Evolutionary conservation across 2,797 vertebrate species (phyloP).

Genomic region (Taenioides sp.): DNA sequence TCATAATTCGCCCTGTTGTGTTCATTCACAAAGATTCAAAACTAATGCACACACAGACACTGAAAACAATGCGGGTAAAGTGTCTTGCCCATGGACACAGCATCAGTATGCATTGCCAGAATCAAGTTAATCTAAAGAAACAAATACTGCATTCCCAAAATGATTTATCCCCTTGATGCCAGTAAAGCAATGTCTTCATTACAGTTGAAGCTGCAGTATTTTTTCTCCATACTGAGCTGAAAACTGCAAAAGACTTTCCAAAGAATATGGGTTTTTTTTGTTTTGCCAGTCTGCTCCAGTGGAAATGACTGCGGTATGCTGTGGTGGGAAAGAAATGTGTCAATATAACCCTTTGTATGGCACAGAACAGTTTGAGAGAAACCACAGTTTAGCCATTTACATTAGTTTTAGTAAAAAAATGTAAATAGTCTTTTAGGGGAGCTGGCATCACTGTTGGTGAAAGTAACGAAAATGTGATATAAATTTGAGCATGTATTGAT

Average conservation of each 20-base stretch:
- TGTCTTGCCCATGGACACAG: too few relatives aligned
- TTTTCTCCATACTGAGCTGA: not conserved
- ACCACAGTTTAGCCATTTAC: not conserved
- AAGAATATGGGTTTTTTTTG: constrained; percentile 13
- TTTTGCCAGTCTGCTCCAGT: constrained; percentile 9
- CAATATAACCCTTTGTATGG: constrained; percentile 15
- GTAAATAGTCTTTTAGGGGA: too few relatives aligned
- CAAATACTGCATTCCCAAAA: not conserved
- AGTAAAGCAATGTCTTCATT: not conserved
- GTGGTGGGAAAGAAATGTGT: constrained; percentile 27
- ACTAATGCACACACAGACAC: too few relatives aligned
- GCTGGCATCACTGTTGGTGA: too few relatives aligned
- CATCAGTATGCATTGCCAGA: too few relatives aligned
- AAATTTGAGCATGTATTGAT: too few relatives aligned
- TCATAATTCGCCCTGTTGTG: too few relatives aligned
- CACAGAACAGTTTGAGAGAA: constrained; percentile 16
- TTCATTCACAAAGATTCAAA: too few relatives aligned
- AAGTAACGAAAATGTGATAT: too few relatives aligned
- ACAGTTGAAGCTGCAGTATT: not conserved
- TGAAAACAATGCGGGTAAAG: too few relatives aligned
- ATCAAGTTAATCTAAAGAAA: too few relatives aligned
- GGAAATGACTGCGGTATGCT: constrained; percentile 27
- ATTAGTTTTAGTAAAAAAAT: not conserved
- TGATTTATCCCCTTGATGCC: not conserved
- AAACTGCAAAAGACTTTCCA: not conserved